Percentiles rank a stretch among this genome's conserved stretches.
These are phyloP conservation scores for Phycodurus eques DNA, from an alignment of 2,113 vertebrate species.

Conservation along the genomic window DNA sequence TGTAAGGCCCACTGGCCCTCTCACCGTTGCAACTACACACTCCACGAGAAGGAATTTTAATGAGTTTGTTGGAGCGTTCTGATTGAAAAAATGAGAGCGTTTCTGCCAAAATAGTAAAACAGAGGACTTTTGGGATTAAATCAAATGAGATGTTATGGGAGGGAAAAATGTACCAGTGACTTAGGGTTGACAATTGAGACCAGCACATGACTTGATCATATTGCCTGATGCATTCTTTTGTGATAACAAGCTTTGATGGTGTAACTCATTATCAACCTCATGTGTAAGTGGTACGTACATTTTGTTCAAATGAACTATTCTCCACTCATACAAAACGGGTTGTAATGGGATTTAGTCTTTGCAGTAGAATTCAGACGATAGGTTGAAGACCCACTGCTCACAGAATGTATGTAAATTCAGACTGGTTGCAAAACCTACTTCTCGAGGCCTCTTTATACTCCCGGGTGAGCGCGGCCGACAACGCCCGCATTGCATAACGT, in stretches of 20 bases:
- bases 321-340: neutral
- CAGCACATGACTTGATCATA: neutral
- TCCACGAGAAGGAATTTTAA: constrained; percentile 70
- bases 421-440: too few relatives aligned
- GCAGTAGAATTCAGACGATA: too few relatives aligned
- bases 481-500: too few relatives aligned
- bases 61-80: constrained; percentile 53
- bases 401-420: too few relatives aligned
- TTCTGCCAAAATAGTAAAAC: neutral
- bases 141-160: constrained; percentile 9
- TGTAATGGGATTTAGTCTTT: too few relatives aligned
- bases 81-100: constrained; percentile 20
- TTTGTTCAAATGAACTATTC: neutral
- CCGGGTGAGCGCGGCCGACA: too few relatives aligned
- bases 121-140: neutral
- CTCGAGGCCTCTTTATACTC: too few relatives aligned
- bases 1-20: constrained; percentile 36
- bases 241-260: neutral
- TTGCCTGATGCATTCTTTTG: neutral
- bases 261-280: neutral
- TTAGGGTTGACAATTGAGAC: neutral
- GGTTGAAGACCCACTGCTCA: too few relatives aligned
- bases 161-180: neutral
- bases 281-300: neutral
- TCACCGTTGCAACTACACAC: constrained; percentile 39